Evolutionary conservation across 2,888 invertebrate genomes (phyloP).

Genomic region (Tachina fera): DNA sequence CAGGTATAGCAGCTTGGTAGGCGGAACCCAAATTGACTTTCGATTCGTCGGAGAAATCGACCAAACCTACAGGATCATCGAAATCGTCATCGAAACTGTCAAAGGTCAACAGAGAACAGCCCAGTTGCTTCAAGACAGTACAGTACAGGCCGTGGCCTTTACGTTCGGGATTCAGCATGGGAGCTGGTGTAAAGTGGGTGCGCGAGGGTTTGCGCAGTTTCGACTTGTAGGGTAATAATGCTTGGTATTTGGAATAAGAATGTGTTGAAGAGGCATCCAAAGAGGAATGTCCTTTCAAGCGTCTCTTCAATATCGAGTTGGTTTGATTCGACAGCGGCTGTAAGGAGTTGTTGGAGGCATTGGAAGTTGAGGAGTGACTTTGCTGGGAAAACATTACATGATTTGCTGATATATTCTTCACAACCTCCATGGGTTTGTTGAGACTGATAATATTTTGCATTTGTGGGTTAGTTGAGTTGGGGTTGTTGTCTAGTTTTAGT

Average conservation of each 20-base stretch:
- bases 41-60: conserved; percentile 84
- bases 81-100: conserved; percentile 82
- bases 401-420: conserved; percentile 60
- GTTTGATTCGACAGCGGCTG: conserved; percentile 80
- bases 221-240: conserved; percentile 80
- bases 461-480: conserved; percentile 60
- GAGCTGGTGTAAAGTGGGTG: conserved; percentile 93
- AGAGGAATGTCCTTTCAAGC: conserved; percentile 78
- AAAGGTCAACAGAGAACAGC: conserved; percentile 75
- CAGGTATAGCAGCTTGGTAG: conserved; percentile 93
- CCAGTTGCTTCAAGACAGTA: conserved; percentile 79
- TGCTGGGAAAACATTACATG: conserved; percentile 84
- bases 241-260: conserved; percentile 79
- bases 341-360: conserved; percentile 67
- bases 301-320: conserved; percentile 81
- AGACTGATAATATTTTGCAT: conserved; percentile 76
- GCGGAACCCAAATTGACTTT: conserved; percentile 93
- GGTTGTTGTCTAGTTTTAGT: conserved; percentile 72
- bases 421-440: conserved; percentile 68
- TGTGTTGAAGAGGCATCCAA: conserved; percentile 69
- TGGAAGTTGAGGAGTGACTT: conserved; percentile 78
- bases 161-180: conserved; percentile 95
- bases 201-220: conserved; percentile 82
- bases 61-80: conserved; percentile 80
- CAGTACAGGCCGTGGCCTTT: conserved; percentile 91